Evolutionary conservation across 2,888 invertebrate genomes (phyloP).

Genomic region (Papilio gigon): DNA sequence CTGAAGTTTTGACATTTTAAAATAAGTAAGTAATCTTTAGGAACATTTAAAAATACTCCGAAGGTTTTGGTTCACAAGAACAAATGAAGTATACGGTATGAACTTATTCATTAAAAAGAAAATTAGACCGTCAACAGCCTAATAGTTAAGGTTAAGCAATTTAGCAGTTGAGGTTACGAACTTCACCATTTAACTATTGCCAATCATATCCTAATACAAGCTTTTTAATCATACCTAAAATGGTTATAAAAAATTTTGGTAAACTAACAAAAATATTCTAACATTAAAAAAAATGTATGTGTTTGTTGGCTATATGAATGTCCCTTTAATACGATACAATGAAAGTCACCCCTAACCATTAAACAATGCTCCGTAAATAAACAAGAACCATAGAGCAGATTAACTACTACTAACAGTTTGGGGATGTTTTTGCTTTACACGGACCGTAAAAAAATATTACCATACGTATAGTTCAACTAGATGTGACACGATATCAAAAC

Average conservation of each 20-base stretch:
- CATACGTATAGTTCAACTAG: slow-evolving; percentile 16
- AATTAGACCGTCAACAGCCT: too few species aligned
- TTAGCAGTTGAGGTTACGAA: too few species aligned
- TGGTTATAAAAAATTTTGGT: too few species aligned
- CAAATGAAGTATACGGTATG: too few species aligned
- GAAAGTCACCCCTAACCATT: slow-evolving; percentile 75
- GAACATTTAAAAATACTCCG: not conserved
- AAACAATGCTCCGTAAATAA: slow-evolving; percentile 72
- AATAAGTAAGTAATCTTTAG: not conserved
- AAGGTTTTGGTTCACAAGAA: not conserved
- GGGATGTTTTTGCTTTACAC: slow-evolving; percentile 57
- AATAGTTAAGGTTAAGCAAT: too few species aligned
- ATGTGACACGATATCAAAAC: slow-evolving; percentile 7
- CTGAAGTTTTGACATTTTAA: slow-evolving; percentile 38
- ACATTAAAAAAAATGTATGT: not conserved
- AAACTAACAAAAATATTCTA: too few species aligned
- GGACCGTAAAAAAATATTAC: slow-evolving; percentile 44
- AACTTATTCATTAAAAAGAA: too few species aligned
- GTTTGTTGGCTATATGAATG: slow-evolving; percentile 47
- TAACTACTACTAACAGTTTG: slow-evolving; percentile 57
- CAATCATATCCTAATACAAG: too few species aligned
- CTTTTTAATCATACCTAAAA: too few species aligned
- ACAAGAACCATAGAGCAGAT: slow-evolving; percentile 61
- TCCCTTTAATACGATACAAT: slow-evolving; percentile 70
- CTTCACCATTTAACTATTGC: too few species aligned